Evolutionary conservation across 2,888 invertebrate species (phyloP).

Genomic region (Ennomos erosarius): DNA sequence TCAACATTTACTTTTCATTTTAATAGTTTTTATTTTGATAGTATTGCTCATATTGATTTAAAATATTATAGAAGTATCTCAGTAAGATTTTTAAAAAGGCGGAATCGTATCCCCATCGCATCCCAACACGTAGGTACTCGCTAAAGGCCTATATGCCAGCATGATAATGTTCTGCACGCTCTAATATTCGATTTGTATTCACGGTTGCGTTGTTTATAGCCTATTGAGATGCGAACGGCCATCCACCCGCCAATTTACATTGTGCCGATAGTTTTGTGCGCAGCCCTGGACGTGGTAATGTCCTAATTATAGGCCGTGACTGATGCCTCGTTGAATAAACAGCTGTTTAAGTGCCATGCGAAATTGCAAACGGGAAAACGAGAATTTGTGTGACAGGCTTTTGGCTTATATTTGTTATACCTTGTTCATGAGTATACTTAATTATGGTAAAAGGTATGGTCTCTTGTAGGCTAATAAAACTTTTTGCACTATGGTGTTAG

Average conservation of each 20-base stretch:
- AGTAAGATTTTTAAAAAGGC: no score
- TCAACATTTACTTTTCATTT: no score
- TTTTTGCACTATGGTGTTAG: no score
- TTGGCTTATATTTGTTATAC: not conserved
- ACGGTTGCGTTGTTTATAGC: conserved; percentile 79
- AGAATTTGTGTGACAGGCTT: not conserved
- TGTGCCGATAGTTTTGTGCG: conserved; percentile 72
- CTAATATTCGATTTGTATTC: conserved; percentile 84
- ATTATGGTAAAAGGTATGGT: no score
- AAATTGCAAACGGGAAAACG: conserved; percentile 5
- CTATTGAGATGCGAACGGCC: conserved; percentile 77
- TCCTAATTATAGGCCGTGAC: conserved; percentile 57
- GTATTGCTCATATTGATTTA: no score
- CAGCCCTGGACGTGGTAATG: conserved; percentile 54
- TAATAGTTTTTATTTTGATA: no score
- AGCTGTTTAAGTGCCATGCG: conserved; percentile 9
- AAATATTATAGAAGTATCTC: no score
- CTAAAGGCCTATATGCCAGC: conserved; percentile 45
- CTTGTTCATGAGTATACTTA: no score
- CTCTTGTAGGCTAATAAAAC: no score
- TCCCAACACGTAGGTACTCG: conserved; percentile 2
- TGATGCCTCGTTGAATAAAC: conserved; percentile 30
- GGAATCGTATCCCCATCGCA: conserved; percentile 1
- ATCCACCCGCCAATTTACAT: conserved; percentile 76
- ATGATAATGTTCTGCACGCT: conserved; percentile 71